Percentiles rank a stretch among this genome's conserved stretches.
phyloP scores from a whole-genome alignment of 2,888 invertebrate genomes.

The Steinernema scapterisci region DNA sequence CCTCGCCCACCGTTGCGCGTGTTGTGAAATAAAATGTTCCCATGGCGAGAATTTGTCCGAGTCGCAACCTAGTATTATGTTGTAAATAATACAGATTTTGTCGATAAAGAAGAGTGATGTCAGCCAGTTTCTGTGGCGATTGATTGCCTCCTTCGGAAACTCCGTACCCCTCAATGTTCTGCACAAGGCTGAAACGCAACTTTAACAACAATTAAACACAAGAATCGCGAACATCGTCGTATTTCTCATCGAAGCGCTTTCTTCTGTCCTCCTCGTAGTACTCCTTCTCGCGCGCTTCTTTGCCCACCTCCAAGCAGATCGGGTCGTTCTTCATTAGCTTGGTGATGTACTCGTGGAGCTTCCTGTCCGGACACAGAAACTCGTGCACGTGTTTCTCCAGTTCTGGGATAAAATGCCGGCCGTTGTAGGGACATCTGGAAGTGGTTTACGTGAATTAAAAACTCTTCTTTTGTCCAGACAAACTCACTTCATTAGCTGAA shows the following conservation, averaged over 20 bases:
- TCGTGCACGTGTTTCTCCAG: background rate
- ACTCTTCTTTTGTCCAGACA: no score
- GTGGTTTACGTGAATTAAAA: background rate
- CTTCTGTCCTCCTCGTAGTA: background rate
- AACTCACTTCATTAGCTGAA: conserved; percentile 2
- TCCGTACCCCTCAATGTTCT: no score
- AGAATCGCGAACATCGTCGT: background rate
- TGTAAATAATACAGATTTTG: conserved; percentile 4
- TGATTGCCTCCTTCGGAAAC: no score
- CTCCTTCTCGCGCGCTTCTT: background rate
- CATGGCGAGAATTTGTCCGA: background rate
- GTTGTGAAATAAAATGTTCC: conserved; percentile 2
- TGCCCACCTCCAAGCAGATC: background rate
- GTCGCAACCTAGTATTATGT: conserved; percentile 16
- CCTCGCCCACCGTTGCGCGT: background rate
- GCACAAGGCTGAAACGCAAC: background rate
- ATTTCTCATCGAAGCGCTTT: background rate
- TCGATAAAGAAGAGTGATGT: conserved; percentile 3
- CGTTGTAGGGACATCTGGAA: conserved; percentile 15
- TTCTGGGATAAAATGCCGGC: conserved; percentile 2
- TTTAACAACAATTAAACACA: background rate
- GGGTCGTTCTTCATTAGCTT: background rate
- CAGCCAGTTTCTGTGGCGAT: background rate
- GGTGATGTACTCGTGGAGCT: background rate
- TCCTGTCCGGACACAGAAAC: background rate